Evolutionary conservation across 2,113 vertebrate genomes (phyloP).

Genomic region (Odocoileus hemionus): DNA sequence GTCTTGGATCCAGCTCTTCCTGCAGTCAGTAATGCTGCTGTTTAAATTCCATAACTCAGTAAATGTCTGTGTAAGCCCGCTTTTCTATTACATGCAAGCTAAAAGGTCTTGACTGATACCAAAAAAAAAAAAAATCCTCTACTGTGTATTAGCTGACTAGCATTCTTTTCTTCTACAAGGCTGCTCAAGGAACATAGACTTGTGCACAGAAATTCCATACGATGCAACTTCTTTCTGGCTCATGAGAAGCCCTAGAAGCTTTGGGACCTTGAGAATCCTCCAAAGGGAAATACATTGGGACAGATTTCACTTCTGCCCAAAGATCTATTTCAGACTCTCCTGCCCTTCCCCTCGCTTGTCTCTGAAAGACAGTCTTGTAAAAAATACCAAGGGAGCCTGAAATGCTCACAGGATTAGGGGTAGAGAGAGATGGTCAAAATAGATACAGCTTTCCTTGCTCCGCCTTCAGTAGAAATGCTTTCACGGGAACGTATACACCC

Average conservation of each 20-base stretch:
- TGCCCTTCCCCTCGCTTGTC: rapidly evolving
- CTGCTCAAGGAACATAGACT: neutral
- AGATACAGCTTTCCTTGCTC: neutral
- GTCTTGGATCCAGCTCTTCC: neutral
- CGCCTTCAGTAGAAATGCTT: neutral
- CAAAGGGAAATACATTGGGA: neutral
- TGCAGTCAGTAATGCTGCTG: neutral
- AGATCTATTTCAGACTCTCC: neutral
- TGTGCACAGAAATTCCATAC: neutral
- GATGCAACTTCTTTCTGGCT: neutral
- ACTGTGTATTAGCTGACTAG: neutral
- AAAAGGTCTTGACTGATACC: neutral
- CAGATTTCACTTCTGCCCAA: neutral
- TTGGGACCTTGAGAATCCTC: neutral
- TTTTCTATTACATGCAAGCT: neutral
- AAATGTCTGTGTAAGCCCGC: neutral
- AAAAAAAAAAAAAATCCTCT: neutral
- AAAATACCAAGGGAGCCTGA: neutral
- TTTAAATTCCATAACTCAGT: neutral
- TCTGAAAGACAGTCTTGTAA: neutral
- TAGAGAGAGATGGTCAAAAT: neutral
- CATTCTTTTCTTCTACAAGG: neutral
- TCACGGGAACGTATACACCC: neutral
- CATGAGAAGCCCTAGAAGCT: neutral
- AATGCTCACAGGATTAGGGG: neutral